These are phyloP conservation scores for Hydrolagus affinis DNA, from an alignment of 2,113 vertebrate species.

Conservation along the genomic window DNA sequence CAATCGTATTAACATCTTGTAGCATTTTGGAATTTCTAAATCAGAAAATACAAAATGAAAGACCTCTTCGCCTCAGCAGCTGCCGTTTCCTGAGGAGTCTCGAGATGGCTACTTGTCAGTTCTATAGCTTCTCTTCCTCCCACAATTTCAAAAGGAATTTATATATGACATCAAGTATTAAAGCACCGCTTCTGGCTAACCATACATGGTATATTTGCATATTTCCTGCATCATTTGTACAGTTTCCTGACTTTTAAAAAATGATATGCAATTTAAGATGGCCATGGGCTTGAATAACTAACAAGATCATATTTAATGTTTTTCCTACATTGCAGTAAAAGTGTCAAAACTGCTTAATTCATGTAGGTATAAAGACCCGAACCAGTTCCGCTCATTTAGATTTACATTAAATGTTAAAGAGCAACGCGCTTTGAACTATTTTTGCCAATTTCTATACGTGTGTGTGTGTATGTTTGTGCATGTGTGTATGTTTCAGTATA, in stretches of 20 bases:
- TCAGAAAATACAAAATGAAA: background rate
- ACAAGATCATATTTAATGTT: background rate
- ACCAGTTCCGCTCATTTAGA: background rate
- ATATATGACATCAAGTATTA: background rate
- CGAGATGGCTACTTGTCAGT: background rate
- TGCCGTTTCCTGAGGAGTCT: background rate
- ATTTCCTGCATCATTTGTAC: background rate
- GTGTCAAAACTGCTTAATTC: background rate
- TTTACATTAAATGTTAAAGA: too few species aligned
- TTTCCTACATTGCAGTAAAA: background rate
- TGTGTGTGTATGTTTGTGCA: too few species aligned
- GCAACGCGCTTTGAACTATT: too few species aligned
- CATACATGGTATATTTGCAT: background rate
- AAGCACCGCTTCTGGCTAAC: background rate
- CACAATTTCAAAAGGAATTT: background rate
- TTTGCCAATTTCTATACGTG: too few species aligned
- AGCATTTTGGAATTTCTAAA: background rate
- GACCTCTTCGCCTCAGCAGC: background rate
- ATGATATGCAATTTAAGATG: background rate
- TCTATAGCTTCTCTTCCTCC: background rate
- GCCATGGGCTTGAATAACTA: background rate
- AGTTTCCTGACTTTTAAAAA: background rate
- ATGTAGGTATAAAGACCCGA: background rate
- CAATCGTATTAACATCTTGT: background rate
- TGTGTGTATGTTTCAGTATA: too few species aligned